Percentiles rank a stretch among this genome's conserved stretches.
These are phyloP conservation scores for Enteromius trimaculatus DNA, from an alignment of 2,797 vertebrate genomes.

Conservation along the genomic window DNA sequence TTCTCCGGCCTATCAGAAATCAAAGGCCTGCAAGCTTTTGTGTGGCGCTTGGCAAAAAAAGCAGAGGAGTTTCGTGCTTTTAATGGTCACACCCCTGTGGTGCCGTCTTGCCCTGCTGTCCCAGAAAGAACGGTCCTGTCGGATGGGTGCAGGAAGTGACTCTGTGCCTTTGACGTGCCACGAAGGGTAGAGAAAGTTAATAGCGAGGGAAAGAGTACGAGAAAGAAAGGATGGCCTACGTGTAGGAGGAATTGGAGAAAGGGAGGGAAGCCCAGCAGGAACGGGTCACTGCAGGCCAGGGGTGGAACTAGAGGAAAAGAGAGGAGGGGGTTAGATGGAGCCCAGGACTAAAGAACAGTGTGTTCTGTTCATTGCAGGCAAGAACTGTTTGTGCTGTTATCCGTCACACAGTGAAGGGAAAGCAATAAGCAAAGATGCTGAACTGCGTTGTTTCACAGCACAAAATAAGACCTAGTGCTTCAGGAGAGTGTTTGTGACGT, in stretches of 20 bases:
- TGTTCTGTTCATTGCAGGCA: slow-evolving; percentile 64
- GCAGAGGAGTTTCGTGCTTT: not conserved
- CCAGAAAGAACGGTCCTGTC: slow-evolving; percentile 15
- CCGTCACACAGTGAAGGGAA: slow-evolving; percentile 18
- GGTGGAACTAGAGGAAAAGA: slow-evolving; percentile 38
- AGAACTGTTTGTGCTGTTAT: slow-evolving; percentile 68
- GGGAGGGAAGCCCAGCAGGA: slow-evolving; percentile 30
- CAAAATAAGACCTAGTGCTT: slow-evolving; percentile 15
- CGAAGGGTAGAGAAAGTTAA: not conserved
- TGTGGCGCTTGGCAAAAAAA: slow-evolving; percentile 10
- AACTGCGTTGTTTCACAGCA: slow-evolving; percentile 28
- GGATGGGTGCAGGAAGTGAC: not conserved
- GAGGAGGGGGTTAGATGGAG: slow-evolving; percentile 43
- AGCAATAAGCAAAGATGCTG: slow-evolving; percentile 45
- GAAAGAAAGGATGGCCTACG: not conserved
- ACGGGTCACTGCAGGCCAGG: slow-evolving; percentile 47
- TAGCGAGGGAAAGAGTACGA: not conserved
- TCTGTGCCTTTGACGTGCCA: not conserved
- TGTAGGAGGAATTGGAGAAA: slow-evolving; percentile 22
- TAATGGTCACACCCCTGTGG: slow-evolving; percentile 13
- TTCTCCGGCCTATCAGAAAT: slow-evolving; percentile 42
- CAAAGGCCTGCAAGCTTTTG: slow-evolving; percentile 24
- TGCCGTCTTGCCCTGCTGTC: not conserved
- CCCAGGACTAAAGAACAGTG: slow-evolving; percentile 58
- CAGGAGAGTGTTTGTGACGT: not conserved